These are phyloP conservation scores for Schmidtea mediterranea DNA, from an alignment of 1,140 invertebrate species.

Conservation along the genomic window DNA sequence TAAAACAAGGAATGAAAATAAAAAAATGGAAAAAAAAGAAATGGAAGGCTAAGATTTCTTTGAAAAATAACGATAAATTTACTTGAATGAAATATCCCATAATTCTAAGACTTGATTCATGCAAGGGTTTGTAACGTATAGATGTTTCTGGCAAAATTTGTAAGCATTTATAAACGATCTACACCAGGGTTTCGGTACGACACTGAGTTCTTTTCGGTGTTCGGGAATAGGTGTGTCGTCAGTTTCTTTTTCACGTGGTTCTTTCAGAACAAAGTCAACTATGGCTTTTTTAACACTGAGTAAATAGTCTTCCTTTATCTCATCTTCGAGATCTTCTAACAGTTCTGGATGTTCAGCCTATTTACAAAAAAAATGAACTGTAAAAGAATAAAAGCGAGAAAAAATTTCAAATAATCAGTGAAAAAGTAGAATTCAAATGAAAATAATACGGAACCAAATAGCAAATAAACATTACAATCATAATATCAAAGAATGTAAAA, in stretches of 20 bases:
- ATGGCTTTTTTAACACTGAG: conserved; percentile 52
- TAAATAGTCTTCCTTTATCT: conserved; percentile 44
- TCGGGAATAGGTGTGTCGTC: conserved; percentile 18
- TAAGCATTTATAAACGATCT: conserved; percentile 28
- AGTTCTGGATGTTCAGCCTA: conserved; percentile 15
- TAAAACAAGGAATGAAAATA: too few species aligned
- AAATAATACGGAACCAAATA: too few species aligned
- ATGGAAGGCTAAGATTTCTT: too few species aligned
- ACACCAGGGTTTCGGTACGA: conserved; percentile 37
- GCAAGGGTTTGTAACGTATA: conserved; percentile 52
- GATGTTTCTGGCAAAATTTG: conserved; percentile 32
- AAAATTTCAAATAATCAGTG: too few species aligned
- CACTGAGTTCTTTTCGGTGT: conserved; percentile 33
- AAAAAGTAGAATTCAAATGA: too few species aligned
- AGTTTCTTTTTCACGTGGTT: conserved; percentile 32
- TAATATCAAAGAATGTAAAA: too few species aligned
- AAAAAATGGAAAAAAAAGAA: too few species aligned
- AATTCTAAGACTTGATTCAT: conserved; percentile 48
- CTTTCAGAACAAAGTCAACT: conserved; percentile 52
- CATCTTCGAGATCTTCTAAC: conserved; percentile 27
- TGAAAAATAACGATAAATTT: conserved; percentile 13
- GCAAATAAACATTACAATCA: too few species aligned
- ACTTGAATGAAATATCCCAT: conserved; percentile 51
- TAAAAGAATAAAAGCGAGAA: too few species aligned
- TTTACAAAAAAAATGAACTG: conserved; percentile 11